Evolutionary conservation across 2,888 invertebrate species (phyloP).

Genomic region (Abrostola triplasia): DNA sequence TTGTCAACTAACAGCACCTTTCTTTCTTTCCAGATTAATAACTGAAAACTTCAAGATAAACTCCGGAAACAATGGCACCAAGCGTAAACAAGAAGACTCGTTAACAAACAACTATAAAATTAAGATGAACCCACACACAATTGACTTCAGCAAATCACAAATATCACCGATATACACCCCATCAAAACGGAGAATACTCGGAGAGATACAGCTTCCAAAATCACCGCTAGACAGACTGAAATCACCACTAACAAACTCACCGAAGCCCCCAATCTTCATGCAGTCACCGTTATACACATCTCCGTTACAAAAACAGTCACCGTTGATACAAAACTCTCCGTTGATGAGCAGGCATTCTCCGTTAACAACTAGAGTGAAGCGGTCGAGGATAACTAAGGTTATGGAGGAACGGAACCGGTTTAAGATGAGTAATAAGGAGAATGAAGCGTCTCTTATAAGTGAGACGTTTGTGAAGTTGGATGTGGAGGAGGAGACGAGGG

Average conservation of each 20-base stretch:
- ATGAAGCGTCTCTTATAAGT: constrained; percentile 60
- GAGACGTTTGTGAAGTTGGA: constrained; percentile 73
- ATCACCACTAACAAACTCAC: constrained; percentile 46
- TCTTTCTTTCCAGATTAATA: constrained; percentile 80
- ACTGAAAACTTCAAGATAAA: constrained; percentile 87
- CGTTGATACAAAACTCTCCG: constrained; percentile 51
- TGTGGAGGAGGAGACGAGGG: constrained; percentile 80
- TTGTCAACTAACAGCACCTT: background rate
- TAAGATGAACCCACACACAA: constrained; percentile 79
- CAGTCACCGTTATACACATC: constrained; percentile 40
- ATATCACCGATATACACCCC: constrained; percentile 64
- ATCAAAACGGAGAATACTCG: constrained; percentile 75
- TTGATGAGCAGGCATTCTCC: constrained; percentile 56
- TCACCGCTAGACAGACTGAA: constrained; percentile 71
- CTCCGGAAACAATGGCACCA: constrained; percentile 82
- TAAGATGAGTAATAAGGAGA: constrained; percentile 80
- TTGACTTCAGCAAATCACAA: constrained; percentile 74
- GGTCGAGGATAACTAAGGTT: constrained; percentile 73
- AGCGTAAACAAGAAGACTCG: constrained; percentile 80
- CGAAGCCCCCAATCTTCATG: constrained; percentile 2
- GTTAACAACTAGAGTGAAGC: constrained; percentile 58
- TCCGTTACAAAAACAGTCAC: constrained; percentile 57
- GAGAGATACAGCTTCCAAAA: constrained; percentile 64
- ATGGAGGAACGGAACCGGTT: constrained; percentile 77
- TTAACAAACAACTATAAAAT: constrained; percentile 73